Percentiles rank a stretch among this genome's conserved stretches.
These are phyloP conservation scores for Hyles euphorbiae DNA, from an alignment of 1,140 invertebrate species.

Conservation along the genomic window DNA sequence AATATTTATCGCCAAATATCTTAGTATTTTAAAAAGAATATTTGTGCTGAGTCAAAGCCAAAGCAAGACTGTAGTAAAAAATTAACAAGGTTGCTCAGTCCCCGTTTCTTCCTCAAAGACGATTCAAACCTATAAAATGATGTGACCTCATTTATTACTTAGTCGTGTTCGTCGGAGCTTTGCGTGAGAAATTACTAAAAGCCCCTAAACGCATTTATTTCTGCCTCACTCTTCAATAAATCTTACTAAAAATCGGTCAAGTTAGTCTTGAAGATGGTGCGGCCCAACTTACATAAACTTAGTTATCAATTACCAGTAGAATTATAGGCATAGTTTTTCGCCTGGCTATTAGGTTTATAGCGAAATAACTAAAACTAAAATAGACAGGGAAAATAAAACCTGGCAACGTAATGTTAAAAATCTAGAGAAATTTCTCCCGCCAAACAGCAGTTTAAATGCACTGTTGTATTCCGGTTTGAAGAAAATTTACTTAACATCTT, in stretches of 20 bases:
- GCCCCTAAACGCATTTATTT: constrained; percentile 30
- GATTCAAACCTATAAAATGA: constrained; percentile 43
- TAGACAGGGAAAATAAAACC: no score
- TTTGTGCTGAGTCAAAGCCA: no score
- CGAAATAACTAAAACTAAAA: no score
- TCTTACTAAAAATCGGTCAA: constrained; percentile 29
- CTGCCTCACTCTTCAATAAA: constrained; percentile 26
- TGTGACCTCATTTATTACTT: constrained; percentile 44
- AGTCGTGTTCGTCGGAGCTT: constrained; percentile 14
- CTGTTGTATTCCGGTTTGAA: no score
- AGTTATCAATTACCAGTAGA: not conserved
- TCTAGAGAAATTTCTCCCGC: no score
- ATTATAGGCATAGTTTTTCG: not conserved
- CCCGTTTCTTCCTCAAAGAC: constrained; percentile 17
- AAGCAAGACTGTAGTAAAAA: no score
- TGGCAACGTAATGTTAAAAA: no score
- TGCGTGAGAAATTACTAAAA: constrained; percentile 28
- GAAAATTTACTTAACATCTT: no score
- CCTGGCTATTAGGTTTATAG: not conserved
- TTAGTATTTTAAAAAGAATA: no score
- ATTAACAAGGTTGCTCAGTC: constrained; percentile 6
- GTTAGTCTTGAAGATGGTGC: not conserved
- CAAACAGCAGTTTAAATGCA: no score
- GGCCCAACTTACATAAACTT: not conserved
- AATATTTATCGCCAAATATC: no score